phyloP scores from a whole-genome alignment of 2,888 invertebrate species.

The Oscheius onirici region DNA sequence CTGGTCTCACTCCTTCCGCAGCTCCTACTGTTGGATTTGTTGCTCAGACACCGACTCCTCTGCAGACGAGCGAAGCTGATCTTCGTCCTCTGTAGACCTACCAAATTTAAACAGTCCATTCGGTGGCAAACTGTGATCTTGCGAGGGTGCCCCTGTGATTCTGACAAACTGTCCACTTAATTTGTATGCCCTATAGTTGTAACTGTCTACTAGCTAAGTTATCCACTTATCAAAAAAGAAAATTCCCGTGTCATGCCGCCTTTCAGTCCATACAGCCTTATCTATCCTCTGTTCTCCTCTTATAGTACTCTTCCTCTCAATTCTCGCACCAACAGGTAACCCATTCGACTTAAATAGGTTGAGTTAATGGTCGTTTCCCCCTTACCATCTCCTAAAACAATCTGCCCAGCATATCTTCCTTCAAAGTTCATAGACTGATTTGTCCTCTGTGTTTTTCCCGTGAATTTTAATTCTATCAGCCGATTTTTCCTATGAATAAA shows the following conservation, averaged over 20 bases:
- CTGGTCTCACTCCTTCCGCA: conserved; percentile 50
- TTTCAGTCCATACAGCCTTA: conserved; percentile 27
- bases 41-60: conserved; percentile 46
- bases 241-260: conserved; percentile 27
- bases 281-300: not conserved
- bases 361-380: conserved; percentile 15
- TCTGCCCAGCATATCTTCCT: conserved; percentile 9
- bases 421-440: not conserved
- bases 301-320: conserved; percentile 9
- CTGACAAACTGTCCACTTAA: not conserved
- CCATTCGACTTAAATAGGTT: conserved; percentile 23
- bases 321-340: conserved; percentile 29
- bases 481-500: not conserved
- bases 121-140: conserved; percentile 8
- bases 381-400: not conserved
- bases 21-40: conserved; percentile 41
- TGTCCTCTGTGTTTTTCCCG: not conserved
- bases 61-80: conserved; percentile 41
- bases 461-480: not conserved
- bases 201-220: not conserved
- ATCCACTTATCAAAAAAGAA: not conserved
- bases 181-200: no score
- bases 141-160: conserved; percentile 6
- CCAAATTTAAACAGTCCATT: conserved; percentile 3
- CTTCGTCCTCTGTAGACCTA: conserved; percentile 40